These are phyloP conservation scores for Accipiter virgatus DNA, from an alignment of 2,113 vertebrate species.

Conservation along the genomic window DNA sequence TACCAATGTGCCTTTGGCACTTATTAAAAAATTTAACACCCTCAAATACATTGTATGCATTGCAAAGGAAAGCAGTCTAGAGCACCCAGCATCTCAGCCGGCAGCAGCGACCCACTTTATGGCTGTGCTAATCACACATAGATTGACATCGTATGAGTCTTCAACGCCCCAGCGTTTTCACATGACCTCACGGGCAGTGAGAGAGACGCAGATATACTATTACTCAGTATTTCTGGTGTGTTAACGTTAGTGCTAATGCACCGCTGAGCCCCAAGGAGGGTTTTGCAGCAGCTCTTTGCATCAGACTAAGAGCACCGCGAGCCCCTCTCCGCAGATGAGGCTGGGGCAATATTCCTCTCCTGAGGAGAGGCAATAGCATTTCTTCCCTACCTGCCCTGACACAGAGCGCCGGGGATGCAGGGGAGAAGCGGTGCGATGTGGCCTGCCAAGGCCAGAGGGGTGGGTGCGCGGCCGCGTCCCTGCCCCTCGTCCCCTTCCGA, in stretches of 20 bases:
- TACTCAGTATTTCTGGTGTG: background rate
- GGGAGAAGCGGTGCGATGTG: background rate
- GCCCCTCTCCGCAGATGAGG: background rate
- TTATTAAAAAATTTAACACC: background rate
- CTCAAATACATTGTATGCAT: background rate
- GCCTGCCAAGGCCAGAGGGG: background rate
- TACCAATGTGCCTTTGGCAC: background rate
- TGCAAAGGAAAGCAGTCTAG: background rate
- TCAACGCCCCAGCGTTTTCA: background rate
- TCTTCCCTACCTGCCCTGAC: background rate
- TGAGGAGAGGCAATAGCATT: background rate
- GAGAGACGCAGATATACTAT: background rate
- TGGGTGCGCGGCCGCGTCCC: accelerated
- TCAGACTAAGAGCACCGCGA: background rate
- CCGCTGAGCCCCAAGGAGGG: background rate
- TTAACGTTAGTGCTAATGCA: too few species aligned
- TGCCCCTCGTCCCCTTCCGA: background rate
- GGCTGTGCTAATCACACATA: background rate
- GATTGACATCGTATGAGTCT: background rate
- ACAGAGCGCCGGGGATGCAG: background rate
- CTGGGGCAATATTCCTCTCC: background rate
- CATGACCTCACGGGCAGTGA: background rate
- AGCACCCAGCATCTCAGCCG: background rate
- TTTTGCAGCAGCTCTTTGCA: background rate
- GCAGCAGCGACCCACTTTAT: background rate